A percentile compares a stretch with the other conserved stretches of the same genome.
Evolutionary conservation across 2,888 invertebrate genomes (phyloP).

Genomic region (Escarpia spicata): DNA sequence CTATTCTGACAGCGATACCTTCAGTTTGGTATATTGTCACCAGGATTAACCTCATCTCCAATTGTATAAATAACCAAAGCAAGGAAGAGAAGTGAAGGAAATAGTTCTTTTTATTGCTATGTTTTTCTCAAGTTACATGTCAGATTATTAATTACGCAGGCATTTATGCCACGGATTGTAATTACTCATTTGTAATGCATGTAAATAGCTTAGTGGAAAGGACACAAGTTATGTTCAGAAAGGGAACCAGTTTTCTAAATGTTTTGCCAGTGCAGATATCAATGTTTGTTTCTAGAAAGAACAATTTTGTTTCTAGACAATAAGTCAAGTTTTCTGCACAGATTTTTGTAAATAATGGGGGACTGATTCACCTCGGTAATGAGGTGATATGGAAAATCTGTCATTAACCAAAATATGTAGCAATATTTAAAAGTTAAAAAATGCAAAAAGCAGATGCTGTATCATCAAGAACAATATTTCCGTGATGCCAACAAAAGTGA

Average conservation of each 20-base stretch:
- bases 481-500: too few relatives aligned
- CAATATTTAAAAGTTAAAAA: too few relatives aligned
- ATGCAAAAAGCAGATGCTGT: too few relatives aligned
- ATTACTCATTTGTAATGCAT: neutral
- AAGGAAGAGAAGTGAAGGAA: neutral
- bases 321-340: too few relatives aligned
- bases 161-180: neutral
- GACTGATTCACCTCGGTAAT: too few relatives aligned
- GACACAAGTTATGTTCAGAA: neutral
- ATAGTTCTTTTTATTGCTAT: neutral
- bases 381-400: too few relatives aligned
- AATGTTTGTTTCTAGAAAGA: neutral
- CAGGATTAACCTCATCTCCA: neutral
- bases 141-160: neutral
- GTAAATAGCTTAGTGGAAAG: neutral
- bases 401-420: too few relatives aligned
- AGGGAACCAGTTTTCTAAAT: neutral
- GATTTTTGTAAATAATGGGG: too few relatives aligned
- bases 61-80: neutral
- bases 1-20: neutral
- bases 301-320: too few relatives aligned
- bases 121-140: neutral
- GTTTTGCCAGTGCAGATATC: neutral
- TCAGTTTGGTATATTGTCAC: neutral
- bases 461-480: too few relatives aligned